phyloP scores from a whole-genome alignment of 2,113 vertebrate genomes.

The Paralichthys olivaceus region DNA sequence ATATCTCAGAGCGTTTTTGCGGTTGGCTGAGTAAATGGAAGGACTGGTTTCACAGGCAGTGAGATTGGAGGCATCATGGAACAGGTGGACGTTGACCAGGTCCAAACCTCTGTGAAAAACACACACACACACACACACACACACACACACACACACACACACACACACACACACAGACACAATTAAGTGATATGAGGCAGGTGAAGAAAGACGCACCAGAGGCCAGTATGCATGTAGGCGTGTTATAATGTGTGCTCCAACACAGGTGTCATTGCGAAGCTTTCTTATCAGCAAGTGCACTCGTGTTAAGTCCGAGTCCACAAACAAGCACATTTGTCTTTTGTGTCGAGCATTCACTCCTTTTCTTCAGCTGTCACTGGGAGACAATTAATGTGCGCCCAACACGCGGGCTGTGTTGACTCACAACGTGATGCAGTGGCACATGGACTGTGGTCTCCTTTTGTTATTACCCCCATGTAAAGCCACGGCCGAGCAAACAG shows the following conservation, averaged over 20 bases:
- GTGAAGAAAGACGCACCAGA: neutral
- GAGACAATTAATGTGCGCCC: conserved; percentile 66
- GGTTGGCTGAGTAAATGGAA: conserved; percentile 84
- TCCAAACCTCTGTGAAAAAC: conserved; percentile 79
- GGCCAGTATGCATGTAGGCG: neutral
- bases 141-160: conserved; percentile 25
- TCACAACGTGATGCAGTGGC: conserved; percentile 30
- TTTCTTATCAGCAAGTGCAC: conserved; percentile 47
- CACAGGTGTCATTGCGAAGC: conserved; percentile 34
- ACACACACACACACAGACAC: conserved; percentile 15
- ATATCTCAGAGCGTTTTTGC: conserved; percentile 82
- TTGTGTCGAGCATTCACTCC: neutral
- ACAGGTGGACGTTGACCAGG: conserved; percentile 87
- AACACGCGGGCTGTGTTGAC: conserved; percentile 56
- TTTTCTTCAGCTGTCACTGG: conserved; percentile 66
- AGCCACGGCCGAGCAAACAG: conserved; percentile 38
- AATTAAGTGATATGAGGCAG: conserved; percentile 19
- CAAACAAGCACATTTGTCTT: conserved; percentile 69
- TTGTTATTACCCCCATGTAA: conserved; percentile 29
- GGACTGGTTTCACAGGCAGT: conserved; percentile 84
- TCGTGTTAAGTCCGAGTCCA: conserved; percentile 46
- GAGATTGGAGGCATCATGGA: conserved; percentile 89
- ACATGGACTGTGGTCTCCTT: conserved; percentile 46
- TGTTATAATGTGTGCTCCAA: conserved; percentile 21
- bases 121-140: too few relatives aligned